Evolutionary conservation across 2,888 invertebrate genomes (phyloP), one percentile per base, ranked within the genome.

Genomic region (Siphonodentalium dalli): DNA sequence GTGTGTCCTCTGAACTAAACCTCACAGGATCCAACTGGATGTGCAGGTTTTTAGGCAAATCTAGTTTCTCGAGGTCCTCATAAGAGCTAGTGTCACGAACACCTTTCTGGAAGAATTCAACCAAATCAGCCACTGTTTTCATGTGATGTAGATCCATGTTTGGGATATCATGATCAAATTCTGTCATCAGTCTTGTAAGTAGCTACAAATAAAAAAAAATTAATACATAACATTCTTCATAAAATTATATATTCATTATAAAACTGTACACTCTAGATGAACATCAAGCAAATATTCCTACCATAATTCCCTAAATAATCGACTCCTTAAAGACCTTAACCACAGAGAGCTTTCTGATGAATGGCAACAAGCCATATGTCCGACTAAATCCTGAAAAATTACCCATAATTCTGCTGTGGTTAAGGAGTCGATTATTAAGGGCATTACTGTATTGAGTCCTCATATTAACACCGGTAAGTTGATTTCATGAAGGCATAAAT

Each of bases 21-120:
- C 93, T 85, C 37, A 89, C 79, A 79, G 91, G 90, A 40, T 95
- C 89, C 54, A 87, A 84, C 75, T 91, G 89, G 3, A 96, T 85
- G 79, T 94, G 89, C 24, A 97, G 82, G 84, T 97, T 97, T 72
- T 89, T 88, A 0, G 96, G 95, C 44, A 96, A 82, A 27, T 92
- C 88, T 42, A 71, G 45, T 46, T 69, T 69, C 15, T 67, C 42
- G 20, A 79, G 47, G 46, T 79, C 75, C 37, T 78, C 78, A 27
- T 69, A 66, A 11, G 60, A 28, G 5, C 72, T 65, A 0, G 70
- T 67, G 41, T 71, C 72, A 20, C 53, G 54, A 5, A 78, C 72
- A 42, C 69, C 72, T 3, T 66, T 72, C 11, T 59, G 54, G 53
- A 74, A 77, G 52, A 63, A 78, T 21, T 59, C 34, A n/a, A 78